Evolutionary conservation across 2,797 vertebrate species (phyloP).

Genomic region (Cynodonichthys magdalenae): DNA sequence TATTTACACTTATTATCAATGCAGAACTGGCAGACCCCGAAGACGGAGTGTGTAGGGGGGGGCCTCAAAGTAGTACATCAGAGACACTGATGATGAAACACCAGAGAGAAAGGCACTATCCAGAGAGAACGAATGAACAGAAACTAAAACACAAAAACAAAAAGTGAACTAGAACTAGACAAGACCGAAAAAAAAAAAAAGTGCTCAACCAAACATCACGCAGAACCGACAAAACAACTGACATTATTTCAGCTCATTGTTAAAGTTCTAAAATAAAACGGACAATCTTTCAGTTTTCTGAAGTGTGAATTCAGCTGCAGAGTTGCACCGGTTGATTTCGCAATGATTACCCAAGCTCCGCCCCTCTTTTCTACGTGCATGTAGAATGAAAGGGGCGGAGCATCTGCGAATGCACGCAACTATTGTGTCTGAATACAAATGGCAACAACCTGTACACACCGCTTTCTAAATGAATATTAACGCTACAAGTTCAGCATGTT

Average conservation of each 20-base stretch:
- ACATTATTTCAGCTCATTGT: conserved; percentile 29
- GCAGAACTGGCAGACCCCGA: conserved; percentile 60
- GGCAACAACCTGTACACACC: conserved; percentile 47
- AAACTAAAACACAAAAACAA: conserved; percentile 50
- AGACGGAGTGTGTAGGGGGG: conserved; percentile 2
- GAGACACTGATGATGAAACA: conserved; percentile 82
- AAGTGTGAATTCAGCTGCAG: conserved; percentile 60
- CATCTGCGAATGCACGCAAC: conserved; percentile 49
- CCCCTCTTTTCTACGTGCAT: conserved; percentile 55
- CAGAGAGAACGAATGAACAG: conserved; percentile 82
- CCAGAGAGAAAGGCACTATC: conserved; percentile 94
- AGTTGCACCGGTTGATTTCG: conserved; percentile 55
- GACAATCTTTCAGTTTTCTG: conserved; percentile 71
- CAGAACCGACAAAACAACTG: conserved; percentile 54
- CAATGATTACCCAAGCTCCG: conserved; percentile 63
- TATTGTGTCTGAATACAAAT: conserved; percentile 36
- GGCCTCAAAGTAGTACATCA: conserved; percentile 73
- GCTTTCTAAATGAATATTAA: conserved; percentile 48
- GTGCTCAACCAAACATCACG: conserved; percentile 82
- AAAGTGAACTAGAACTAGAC: conserved; percentile 46
- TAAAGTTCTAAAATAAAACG: conserved; percentile 37
- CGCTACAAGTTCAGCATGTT: conserved; percentile 49
- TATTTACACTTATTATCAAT: conserved; percentile 75
- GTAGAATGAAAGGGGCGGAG: conserved; percentile 52
- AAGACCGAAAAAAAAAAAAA: conserved; percentile 79